Conservation (phyloP, 2,797 vertebrate genomes). For the Pithecia hirsuta region DNA sequence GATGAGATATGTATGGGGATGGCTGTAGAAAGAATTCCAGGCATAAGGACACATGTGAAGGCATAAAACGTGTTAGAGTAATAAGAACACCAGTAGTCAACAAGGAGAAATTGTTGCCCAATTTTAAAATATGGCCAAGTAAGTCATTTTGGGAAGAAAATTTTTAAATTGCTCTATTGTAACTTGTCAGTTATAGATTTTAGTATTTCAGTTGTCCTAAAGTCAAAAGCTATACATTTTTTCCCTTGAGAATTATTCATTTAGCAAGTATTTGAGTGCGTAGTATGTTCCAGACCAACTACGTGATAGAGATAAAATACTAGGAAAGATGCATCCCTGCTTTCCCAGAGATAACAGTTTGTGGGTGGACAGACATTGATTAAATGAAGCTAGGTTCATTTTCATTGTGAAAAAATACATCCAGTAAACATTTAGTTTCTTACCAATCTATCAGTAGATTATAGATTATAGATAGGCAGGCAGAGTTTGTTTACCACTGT, state of each 20-base stretch:
- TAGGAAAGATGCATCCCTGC: not conserved
- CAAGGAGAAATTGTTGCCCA: not conserved
- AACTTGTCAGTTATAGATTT: constrained; percentile 13
- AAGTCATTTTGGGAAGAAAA: constrained; percentile 17
- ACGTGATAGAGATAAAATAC: not conserved
- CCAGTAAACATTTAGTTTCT: not conserved
- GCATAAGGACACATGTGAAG: not conserved
- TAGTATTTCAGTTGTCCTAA: not conserved
- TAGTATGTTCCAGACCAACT: not conserved
- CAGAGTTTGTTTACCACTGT: not conserved
- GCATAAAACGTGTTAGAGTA: not conserved
- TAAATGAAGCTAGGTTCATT: not conserved
- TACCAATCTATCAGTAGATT: not conserved
- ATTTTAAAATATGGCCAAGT: constrained; percentile 9
- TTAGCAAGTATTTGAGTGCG: not conserved
- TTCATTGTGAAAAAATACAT: not conserved
- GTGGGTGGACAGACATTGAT: not conserved
- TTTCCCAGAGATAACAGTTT: not conserved
- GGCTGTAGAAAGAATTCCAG: not conserved
- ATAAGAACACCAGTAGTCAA: not conserved
- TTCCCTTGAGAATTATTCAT: not conserved
- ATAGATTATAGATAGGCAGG: not conserved
- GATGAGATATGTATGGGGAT: not conserved
- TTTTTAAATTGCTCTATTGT: not conserved
- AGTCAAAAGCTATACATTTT: not conserved